Percentiles rank a stretch among this genome's conserved stretches.
These are phyloP conservation scores for Eilema caniola DNA, from an alignment of 2,888 invertebrate genomes.

Conservation along the genomic window DNA sequence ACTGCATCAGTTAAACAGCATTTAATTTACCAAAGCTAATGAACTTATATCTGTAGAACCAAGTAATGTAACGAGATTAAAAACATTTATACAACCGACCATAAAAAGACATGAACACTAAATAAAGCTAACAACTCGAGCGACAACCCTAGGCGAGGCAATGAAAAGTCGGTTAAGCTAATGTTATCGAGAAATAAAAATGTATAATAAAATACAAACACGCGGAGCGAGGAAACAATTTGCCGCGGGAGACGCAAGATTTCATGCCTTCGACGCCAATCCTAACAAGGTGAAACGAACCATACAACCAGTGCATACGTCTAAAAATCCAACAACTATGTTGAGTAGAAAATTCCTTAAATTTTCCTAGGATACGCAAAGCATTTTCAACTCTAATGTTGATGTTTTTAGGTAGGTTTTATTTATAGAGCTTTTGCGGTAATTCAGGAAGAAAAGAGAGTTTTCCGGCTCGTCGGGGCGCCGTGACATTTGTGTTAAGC, in stretches of 20 bases:
- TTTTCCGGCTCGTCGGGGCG: conserved; percentile 84
- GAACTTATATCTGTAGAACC: conserved; percentile 19
- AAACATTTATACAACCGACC: conserved; percentile 52
- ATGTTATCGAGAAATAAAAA: conserved; percentile 87
- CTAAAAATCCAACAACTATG: conserved; percentile 59
- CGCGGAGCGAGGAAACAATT: conserved; percentile 86
- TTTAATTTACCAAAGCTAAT: neutral
- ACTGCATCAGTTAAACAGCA: neutral
- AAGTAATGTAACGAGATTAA: conserved; percentile 37
- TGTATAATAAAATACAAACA: conserved; percentile 87
- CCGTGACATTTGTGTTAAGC: conserved; percentile 86
- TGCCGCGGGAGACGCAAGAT: conserved; percentile 86
- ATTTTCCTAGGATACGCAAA: conserved; percentile 62
- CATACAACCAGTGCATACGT: conserved; percentile 57
- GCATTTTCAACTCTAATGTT: conserved; percentile 57
- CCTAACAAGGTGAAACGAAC: conserved; percentile 56
- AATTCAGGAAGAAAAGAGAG: conserved; percentile 86
- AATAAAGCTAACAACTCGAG: conserved; percentile 55
- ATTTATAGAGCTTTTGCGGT: conserved; percentile 59
- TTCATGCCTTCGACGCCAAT: conserved; percentile 72
- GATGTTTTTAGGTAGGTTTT: conserved; percentile 58
- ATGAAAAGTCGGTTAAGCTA: conserved; percentile 88
- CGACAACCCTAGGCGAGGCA: conserved; percentile 82
- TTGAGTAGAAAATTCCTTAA: conserved; percentile 81
- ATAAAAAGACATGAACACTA: conserved; percentile 57